Conservation (phyloP, 2,797 vertebrate species). For the Kryptolebias ocellatus region DNA sequence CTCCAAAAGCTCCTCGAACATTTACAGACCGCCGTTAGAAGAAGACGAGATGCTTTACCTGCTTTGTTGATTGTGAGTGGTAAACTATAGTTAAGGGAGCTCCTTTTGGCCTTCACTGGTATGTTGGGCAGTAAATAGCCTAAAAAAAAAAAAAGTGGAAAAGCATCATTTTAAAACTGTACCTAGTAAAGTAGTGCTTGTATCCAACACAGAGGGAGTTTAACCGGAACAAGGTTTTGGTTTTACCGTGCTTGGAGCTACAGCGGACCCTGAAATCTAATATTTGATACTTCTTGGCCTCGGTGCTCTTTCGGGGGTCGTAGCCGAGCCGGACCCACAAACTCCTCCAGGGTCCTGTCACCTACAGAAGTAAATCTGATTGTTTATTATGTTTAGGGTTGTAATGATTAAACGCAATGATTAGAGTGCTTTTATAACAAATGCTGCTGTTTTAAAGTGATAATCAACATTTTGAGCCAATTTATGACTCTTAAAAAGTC, state of each 20-base stretch:
- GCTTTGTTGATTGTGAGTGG: constrained; percentile 92
- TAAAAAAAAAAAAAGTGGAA: constrained; percentile 41
- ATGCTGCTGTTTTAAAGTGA: too few species aligned
- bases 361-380: constrained; percentile 64
- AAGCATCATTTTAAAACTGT: neutral
- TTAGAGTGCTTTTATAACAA: too few species aligned
- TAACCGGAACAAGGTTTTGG: neutral
- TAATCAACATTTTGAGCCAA: too few species aligned
- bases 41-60: constrained; percentile 66
- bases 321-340: constrained; percentile 95
- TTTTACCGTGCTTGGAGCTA: constrained; percentile 91
- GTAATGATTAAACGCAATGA: too few species aligned
- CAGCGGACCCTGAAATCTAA: constrained; percentile 97
- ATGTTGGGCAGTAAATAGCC: constrained; percentile 87
- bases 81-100: constrained; percentile 91
- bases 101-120: constrained; percentile 95
- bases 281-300: constrained; percentile 94
- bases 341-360: constrained; percentile 97
- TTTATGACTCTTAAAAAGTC: too few species aligned
- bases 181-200: neutral
- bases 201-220: too few species aligned
- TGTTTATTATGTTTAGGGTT: neutral
- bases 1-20: too few species aligned
- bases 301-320: constrained; percentile 88
- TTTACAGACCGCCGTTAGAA: neutral